Conservation (phyloP, 2,113 vertebrate genomes). For the Charadrius vociferus region DNA sequence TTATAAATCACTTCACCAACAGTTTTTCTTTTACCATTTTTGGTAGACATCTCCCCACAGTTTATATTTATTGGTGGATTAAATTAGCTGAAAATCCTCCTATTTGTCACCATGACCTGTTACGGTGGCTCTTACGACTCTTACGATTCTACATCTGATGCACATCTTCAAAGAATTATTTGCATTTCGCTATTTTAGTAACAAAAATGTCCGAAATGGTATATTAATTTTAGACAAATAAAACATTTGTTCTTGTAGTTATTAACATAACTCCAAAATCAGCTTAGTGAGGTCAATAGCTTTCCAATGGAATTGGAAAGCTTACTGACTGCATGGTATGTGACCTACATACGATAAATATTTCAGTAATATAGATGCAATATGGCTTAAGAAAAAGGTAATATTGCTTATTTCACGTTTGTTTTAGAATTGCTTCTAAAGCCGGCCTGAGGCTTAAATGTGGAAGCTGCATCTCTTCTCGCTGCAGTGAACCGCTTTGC, state of each 20-base stretch:
- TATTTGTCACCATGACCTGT: background rate
- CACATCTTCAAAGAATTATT: background rate
- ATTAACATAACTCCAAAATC: background rate
- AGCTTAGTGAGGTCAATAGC: background rate
- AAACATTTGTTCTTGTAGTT: background rate
- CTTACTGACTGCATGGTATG: background rate
- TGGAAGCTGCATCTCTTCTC: background rate
- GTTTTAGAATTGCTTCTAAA: background rate
- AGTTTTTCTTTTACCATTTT: background rate
- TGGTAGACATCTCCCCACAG: background rate
- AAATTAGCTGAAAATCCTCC: background rate
- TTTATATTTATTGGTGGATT: background rate
- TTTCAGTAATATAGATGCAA: background rate
- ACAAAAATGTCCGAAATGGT: background rate
- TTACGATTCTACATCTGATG: background rate
- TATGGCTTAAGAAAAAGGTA: background rate
- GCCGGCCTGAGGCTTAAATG: background rate
- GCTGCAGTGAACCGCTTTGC: background rate
- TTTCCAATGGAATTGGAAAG: background rate
- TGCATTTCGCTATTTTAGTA: background rate
- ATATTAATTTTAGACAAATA: background rate
- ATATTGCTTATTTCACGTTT: background rate
- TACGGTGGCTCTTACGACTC: accelerated
- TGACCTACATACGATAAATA: background rate
- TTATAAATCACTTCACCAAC: background rate